Evolutionary conservation across 1,140 invertebrate species (phyloP).

Genomic region (Penaeus chinensis): DNA sequence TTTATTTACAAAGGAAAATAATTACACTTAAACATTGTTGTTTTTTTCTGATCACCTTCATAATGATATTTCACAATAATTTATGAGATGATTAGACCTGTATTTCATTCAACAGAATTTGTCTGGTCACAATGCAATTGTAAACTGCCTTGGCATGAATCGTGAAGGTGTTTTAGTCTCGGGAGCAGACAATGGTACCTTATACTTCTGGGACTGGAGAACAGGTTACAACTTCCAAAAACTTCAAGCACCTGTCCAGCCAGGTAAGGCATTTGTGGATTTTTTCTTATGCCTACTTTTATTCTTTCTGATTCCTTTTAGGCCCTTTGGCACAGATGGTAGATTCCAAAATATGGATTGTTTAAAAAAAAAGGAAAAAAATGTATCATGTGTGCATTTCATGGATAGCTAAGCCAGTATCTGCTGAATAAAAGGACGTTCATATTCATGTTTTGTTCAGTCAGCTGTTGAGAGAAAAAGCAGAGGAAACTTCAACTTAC

Average conservation of each 20-base stretch:
- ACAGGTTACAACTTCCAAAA: constrained; percentile 99
- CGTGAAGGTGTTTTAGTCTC: constrained; percentile 96
- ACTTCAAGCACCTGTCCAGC: constrained; percentile 91
- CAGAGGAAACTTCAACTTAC: no score
- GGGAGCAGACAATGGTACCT: constrained; percentile 98
- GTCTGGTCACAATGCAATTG: constrained; percentile 96
- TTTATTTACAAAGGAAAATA: no score
- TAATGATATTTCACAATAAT: neutral
- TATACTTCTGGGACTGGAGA: constrained; percentile 99
- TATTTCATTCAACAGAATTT: constrained; percentile 81
- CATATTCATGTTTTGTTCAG: no score
- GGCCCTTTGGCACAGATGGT: no score
- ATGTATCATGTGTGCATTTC: no score
- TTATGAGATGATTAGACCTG: neutral
- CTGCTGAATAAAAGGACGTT: no score
- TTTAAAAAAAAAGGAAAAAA: no score
- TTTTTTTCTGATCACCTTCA: neutral
- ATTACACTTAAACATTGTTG: no score
- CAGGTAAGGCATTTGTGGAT: constrained; percentile 67
- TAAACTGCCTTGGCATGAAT: constrained; percentile 96
- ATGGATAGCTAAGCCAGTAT: no score
- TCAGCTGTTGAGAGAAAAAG: no score
- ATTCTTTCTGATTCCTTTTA: no score
- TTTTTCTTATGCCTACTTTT: neutral
- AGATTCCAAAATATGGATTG: no score